These are phyloP conservation scores for Bruchidius siliquastri DNA, from an alignment of 2,888 invertebrate genomes.

Conservation along the genomic window DNA sequence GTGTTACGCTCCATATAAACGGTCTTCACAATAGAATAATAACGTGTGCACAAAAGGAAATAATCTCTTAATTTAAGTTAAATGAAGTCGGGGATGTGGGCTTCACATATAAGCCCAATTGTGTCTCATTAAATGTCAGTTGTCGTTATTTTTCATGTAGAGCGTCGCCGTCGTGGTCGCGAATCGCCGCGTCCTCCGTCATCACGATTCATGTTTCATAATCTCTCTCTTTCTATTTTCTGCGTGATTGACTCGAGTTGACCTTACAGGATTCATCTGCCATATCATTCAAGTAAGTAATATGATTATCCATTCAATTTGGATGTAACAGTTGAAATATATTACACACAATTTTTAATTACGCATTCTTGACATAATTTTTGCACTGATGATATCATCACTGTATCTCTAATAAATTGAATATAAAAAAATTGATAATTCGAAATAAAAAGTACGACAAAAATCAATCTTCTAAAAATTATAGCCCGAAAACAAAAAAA, in stretches of 20 bases:
- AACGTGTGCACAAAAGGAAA: conserved; percentile 48
- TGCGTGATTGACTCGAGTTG: background rate
- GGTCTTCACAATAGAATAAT: conserved; percentile 46
- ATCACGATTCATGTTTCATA: background rate
- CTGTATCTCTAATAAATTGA: too few species aligned
- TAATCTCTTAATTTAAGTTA: conserved; percentile 51
- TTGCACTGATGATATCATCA: too few species aligned
- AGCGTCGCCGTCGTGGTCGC: background rate
- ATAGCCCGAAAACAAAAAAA: too few species aligned
- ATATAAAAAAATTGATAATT: too few species aligned
- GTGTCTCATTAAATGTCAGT: conserved; percentile 44
- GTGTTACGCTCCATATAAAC: background rate
- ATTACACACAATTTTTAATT: too few species aligned
- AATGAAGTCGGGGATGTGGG: conserved; percentile 49
- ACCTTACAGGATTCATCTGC: background rate
- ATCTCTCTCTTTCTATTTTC: background rate
- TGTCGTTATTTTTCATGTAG: conserved; percentile 5
- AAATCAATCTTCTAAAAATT: too few species aligned
- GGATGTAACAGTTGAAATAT: too few species aligned
- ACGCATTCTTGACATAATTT: too few species aligned
- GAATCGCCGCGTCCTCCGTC: background rate
- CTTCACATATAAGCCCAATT: conserved; percentile 48
- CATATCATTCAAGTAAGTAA: background rate
- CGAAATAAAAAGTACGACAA: too few species aligned
- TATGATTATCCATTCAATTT: background rate